Conservation (phyloP, 2,888 invertebrate species). For the Ceratothoa steindachneri region DNA sequence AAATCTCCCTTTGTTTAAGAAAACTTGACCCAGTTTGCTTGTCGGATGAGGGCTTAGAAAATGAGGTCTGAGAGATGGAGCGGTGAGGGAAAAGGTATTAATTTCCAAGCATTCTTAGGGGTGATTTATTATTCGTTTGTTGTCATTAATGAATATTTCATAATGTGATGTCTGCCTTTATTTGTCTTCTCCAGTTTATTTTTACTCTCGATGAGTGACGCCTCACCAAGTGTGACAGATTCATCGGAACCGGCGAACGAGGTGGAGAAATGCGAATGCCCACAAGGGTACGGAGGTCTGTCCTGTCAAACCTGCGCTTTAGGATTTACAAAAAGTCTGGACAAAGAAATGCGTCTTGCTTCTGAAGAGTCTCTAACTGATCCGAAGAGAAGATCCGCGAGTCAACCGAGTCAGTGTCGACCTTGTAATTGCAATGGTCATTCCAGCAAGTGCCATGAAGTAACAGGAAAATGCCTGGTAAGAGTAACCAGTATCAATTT, state of each 20-base stretch:
- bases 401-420: conserved; percentile 80
- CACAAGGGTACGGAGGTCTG: conserved; percentile 58
- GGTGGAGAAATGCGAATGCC: conserved; percentile 56
- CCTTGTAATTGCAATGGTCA: conserved; percentile 82
- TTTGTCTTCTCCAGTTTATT: no score
- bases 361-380: not conserved
- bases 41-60: no score
- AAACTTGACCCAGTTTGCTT: no score
- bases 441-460: conserved; percentile 77
- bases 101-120: no score
- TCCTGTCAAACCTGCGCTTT: conserved; percentile 84
- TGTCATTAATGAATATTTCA: no score
- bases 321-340: conserved; percentile 71
- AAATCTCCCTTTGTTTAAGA: no score
- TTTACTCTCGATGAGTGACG: not conserved
- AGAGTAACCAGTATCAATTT: conserved; percentile 53
- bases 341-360: no score
- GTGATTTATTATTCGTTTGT: no score
- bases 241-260: conserved; percentile 53
- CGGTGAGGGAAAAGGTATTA: no score
- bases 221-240: not conserved
- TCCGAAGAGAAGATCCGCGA: conserved; percentile 61
- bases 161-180: no score
- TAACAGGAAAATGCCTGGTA: conserved; percentile 79
- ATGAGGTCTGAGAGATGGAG: no score